Percentiles rank a stretch among this genome's conserved stretches.
phyloP scores from a whole-genome alignment of 2,797 vertebrate species.

The Alfaro cultratus region DNA sequence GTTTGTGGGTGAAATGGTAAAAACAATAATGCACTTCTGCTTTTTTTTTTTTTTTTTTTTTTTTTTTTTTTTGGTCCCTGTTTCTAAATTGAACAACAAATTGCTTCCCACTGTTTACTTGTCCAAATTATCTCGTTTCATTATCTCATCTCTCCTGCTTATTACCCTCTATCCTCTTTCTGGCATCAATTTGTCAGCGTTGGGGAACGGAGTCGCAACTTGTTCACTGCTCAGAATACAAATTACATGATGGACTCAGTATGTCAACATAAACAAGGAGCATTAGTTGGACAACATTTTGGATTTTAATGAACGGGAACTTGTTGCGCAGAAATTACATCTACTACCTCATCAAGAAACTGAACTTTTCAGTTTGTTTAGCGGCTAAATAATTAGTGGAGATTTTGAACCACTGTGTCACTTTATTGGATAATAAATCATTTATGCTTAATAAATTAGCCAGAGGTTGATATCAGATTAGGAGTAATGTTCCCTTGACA shows the following conservation, averaged over 20 bases:
- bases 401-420: neutral
- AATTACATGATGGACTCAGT: neutral
- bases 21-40: no score
- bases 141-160: neutral
- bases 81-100: neutral
- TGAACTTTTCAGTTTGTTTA: neutral
- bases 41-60: no score
- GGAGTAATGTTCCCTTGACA: conserved; percentile 2
- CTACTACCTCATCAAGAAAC: neutral
- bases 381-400: neutral
- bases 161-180: neutral
- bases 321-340: neutral
- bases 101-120: neutral
- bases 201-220: neutral
- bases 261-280: neutral
- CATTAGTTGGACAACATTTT: neutral
- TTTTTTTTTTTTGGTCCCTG: no score
- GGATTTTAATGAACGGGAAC: neutral
- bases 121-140: neutral
- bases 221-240: neutral
- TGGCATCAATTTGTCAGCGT: neutral
- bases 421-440: neutral
- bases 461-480: neutral
- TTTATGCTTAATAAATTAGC: neutral
- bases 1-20: no score